Evolutionary conservation across 2,888 invertebrate genomes (phyloP).

Genomic region (Campopleginae sp.): DNA sequence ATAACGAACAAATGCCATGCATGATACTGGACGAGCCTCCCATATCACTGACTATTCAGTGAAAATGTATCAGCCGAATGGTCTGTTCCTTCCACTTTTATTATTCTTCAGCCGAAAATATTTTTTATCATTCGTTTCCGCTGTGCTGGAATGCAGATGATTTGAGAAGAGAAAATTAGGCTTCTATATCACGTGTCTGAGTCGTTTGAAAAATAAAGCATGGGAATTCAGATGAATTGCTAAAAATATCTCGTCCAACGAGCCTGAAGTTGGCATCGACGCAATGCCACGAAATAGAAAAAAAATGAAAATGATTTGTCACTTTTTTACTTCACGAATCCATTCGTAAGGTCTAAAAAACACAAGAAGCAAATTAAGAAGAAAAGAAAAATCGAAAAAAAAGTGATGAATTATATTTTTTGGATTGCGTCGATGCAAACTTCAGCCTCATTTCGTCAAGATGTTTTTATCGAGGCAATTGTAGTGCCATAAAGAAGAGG

Average conservation of each 20-base stretch:
- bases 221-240: background rate
- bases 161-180: background rate
- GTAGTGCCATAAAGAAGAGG: background rate
- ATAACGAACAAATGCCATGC: slow-evolving; percentile 30
- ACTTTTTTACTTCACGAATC: too few species aligned
- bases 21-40: slow-evolving; percentile 16
- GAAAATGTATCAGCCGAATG: slow-evolving; percentile 25
- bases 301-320: too few species aligned
- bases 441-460: too few species aligned
- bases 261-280: too few species aligned
- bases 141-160: background rate
- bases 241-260: background rate
- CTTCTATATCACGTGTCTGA: background rate
- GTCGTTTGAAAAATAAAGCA: background rate
- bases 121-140: background rate
- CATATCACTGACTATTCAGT: background rate
- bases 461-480: background rate
- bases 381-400: too few species aligned
- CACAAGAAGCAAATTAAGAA: too few species aligned
- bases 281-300: too few species aligned
- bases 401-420: too few species aligned
- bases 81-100: slow-evolving; percentile 6
- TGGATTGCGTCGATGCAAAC: too few species aligned
- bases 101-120: background rate
- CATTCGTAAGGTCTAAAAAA: too few species aligned